Percentiles rank a stretch among this genome's conserved stretches.
Conservation (phyloP, 2,113 vertebrate species). For the Eira barbara region DNA sequence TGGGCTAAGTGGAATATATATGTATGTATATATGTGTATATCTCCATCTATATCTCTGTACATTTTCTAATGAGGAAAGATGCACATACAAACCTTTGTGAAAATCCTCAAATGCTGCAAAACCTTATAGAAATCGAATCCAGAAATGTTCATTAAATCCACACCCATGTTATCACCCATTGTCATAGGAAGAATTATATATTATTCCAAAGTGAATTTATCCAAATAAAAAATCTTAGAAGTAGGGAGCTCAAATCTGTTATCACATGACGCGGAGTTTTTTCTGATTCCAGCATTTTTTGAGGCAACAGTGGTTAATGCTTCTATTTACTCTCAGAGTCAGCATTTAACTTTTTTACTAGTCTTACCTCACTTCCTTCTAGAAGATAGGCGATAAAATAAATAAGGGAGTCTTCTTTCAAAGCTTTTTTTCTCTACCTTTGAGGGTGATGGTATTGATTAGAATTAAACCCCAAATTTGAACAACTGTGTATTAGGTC, state of each 20-base stretch:
- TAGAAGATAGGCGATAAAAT: constrained; percentile 78
- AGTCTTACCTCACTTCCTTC: constrained; percentile 68
- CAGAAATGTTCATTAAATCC: constrained; percentile 34
- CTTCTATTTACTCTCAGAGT: constrained; percentile 73
- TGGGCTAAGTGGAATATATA: background rate
- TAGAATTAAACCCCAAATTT: constrained; percentile 85
- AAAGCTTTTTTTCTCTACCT: constrained; percentile 53
- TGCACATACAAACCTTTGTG: background rate
- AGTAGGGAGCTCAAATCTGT: constrained; percentile 14
- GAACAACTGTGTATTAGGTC: constrained; percentile 85
- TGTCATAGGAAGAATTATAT: constrained; percentile 38
- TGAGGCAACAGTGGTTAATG: constrained; percentile 40
- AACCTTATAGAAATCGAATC: background rate
- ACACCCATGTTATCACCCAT: background rate
- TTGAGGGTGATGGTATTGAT: constrained; percentile 80
- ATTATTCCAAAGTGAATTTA: constrained; percentile 40
- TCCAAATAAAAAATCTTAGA: constrained; percentile 37
- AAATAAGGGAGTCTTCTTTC: constrained; percentile 72
- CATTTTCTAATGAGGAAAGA: background rate
- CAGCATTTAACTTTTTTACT: constrained; percentile 77
- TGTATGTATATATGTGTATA: background rate
- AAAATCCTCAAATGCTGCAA: background rate
- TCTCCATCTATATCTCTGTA: background rate
- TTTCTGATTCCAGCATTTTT: constrained; percentile 53
- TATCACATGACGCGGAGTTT: constrained; percentile 8